These are phyloP conservation scores for Sminthurides aquaticus DNA, from an alignment of 2,888 invertebrate genomes.

Conservation along the genomic window DNA sequence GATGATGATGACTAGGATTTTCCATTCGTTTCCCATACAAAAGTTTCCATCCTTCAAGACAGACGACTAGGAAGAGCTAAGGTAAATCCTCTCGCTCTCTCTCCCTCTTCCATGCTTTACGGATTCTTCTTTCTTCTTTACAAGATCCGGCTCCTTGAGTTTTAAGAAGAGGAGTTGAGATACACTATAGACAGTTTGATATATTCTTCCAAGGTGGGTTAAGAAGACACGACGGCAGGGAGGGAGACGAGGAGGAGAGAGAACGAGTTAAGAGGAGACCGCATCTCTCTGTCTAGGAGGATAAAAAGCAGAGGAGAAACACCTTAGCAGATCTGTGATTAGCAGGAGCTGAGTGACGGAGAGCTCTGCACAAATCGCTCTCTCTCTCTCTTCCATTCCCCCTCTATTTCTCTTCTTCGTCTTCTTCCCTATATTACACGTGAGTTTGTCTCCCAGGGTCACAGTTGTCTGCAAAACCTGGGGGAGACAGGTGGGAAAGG, in stretches of 20 bases:
- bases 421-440: background rate
- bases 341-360: background rate
- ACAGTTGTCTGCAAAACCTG: background rate
- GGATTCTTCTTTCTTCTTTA: no score
- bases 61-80: no score
- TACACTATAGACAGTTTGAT: no score
- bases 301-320: background rate
- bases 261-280: background rate
- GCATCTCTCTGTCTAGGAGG: background rate
- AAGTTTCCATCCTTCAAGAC: conserved; percentile 20
- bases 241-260: no score
- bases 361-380: background rate
- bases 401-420: no score
- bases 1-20: conserved; percentile 11
- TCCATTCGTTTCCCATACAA: conserved; percentile 21
- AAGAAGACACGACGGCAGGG: no score
- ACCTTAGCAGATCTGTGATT: background rate
- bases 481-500: background rate
- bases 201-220: no score
- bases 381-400: no score
- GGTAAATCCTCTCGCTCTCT: no score
- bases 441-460: background rate
- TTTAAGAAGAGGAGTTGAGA: no score
- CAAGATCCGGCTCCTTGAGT: no score
- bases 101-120: no score